Percentiles rank a stretch among this genome's conserved stretches.
These are phyloP conservation scores for Isichthys henryi DNA, from an alignment of 2,113 vertebrate genomes.

Conservation along the genomic window DNA sequence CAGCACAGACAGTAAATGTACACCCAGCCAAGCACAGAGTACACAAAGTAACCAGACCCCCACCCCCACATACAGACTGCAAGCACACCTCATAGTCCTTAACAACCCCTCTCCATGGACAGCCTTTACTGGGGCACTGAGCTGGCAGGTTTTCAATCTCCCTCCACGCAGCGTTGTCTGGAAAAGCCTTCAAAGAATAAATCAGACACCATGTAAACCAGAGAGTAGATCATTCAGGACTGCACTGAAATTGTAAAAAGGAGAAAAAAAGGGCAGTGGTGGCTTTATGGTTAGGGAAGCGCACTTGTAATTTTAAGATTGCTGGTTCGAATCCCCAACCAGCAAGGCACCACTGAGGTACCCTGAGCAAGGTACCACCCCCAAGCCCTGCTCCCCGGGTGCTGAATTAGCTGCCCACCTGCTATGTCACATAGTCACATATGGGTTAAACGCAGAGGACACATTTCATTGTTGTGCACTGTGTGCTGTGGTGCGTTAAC, in stretches of 20 bases:
- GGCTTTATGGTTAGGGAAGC: too few relatives aligned
- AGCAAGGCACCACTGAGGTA: too few relatives aligned
- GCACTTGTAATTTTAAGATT: too few relatives aligned
- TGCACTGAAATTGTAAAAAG: neutral
- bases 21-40: neutral
- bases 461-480: too few relatives aligned
- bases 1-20: neutral
- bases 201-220: neutral
- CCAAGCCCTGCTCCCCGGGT: too few relatives aligned
- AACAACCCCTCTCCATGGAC: slow-evolving; percentile 78
- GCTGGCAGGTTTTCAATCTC: slow-evolving; percentile 85
- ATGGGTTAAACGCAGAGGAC: too few relatives aligned
- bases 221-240: neutral
- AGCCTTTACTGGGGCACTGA: slow-evolving; percentile 68
- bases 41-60: neutral
- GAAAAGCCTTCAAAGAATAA: slow-evolving; percentile 63
- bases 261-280: too few relatives aligned
- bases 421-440: too few relatives aligned
- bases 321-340: too few relatives aligned
- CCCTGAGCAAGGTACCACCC: too few relatives aligned
- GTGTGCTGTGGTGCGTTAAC: too few relatives aligned
- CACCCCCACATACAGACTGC: neutral
- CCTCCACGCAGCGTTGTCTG: slow-evolving; percentile 83
- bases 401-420: too few relatives aligned
- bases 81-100: slow-evolving; percentile 80